Evolutionary conservation across 2,888 invertebrate genomes (phyloP).

Genomic region (Hirudinaria manillensis): DNA sequence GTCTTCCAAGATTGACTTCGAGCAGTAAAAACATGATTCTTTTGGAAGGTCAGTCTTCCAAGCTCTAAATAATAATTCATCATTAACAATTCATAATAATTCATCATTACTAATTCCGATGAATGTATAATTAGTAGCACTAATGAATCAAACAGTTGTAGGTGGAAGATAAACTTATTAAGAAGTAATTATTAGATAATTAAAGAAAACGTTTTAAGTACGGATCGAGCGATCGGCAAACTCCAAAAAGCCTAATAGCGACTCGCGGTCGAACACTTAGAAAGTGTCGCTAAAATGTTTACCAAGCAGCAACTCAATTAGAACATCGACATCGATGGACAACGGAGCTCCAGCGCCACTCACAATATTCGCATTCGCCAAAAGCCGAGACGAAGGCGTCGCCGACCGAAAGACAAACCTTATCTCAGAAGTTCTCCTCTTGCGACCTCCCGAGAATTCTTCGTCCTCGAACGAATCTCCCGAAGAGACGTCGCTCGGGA

Average conservation of each 20-base stretch:
- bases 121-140: not conserved
- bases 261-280: too few species aligned
- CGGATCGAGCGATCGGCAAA: too few species aligned
- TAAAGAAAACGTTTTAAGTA: too few species aligned
- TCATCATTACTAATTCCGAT: too few species aligned
- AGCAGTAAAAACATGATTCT: constrained; percentile 14
- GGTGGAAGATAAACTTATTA: too few species aligned
- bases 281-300: not conserved
- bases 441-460: not conserved
- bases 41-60: constrained; percentile 18
- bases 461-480: too few species aligned
- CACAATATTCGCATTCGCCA: too few species aligned
- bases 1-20: not conserved
- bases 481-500: not conserved
- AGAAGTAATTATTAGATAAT: too few species aligned
- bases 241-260: too few species aligned
- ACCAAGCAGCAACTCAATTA: not conserved
- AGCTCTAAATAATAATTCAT: not conserved
- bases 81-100: not conserved
- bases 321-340: not conserved
- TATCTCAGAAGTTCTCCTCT: not conserved
- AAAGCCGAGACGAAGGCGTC: too few species aligned
- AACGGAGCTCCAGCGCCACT: too few species aligned
- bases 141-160: too few species aligned
- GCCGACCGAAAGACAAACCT: not conserved